Evolutionary conservation across 2,888 invertebrate species (phyloP).

Genomic region (Lymantria monacha): DNA sequence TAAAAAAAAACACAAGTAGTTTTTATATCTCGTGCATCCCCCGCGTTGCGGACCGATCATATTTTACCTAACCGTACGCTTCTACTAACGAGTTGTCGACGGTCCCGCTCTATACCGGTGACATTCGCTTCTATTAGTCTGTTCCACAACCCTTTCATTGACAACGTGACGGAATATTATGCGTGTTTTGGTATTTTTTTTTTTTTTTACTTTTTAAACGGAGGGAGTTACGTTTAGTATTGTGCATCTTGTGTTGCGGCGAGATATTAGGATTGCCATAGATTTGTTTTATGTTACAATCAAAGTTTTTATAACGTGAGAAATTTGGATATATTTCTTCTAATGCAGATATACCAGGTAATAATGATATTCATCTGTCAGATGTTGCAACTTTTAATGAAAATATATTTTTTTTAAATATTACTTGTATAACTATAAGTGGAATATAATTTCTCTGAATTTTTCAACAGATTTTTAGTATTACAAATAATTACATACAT

Average conservation of each 20-base stretch:
- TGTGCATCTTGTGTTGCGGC: slow-evolving; percentile 77
- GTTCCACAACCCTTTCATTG: slow-evolving; percentile 79
- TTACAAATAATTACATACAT: too few relatives aligned
- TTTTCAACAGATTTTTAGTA: too few relatives aligned
- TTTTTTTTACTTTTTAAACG: slow-evolving; percentile 43
- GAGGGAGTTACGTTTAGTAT: slow-evolving; percentile 76
- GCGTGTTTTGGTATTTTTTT: slow-evolving; percentile 37
- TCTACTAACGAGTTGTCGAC: slow-evolving; percentile 71
- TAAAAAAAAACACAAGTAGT: slow-evolving; percentile 29
- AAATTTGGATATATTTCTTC: too few relatives aligned
- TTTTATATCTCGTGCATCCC: slow-evolving; percentile 76
- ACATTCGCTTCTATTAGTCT: slow-evolving; percentile 57
- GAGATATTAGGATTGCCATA: slow-evolving; percentile 53
- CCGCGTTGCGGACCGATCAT: slow-evolving; percentile 58
- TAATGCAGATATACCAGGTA: too few relatives aligned
- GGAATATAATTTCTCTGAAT: too few relatives aligned
- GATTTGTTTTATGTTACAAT: neutral
- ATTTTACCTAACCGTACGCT: slow-evolving; percentile 71
- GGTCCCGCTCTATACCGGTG: slow-evolving; percentile 54
- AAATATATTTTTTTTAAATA: too few relatives aligned
- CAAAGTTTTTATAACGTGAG: neutral
- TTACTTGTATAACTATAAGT: too few relatives aligned
- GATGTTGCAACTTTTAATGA: too few relatives aligned
- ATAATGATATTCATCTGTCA: too few relatives aligned
- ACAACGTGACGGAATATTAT: slow-evolving; percentile 64